Conservation (phyloP, 2,113 vertebrate species). For the Elgaria multicarinata region DNA sequence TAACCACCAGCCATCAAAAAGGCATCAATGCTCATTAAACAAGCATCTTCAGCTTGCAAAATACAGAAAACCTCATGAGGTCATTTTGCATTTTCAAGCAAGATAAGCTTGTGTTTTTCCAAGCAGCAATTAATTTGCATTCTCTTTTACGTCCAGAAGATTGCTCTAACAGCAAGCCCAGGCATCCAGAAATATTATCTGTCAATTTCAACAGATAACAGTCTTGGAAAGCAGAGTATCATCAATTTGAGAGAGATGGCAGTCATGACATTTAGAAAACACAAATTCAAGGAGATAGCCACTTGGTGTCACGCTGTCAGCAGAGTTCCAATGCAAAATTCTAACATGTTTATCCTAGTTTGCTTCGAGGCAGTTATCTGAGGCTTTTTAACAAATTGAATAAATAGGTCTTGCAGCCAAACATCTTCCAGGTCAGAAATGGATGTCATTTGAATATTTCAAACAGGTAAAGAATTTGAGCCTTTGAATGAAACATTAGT, state of each 20-base stretch:
- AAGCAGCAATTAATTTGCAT: not conserved
- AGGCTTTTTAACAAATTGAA: too few species aligned
- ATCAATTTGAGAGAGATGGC: not conserved
- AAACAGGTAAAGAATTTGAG: conserved; percentile 65
- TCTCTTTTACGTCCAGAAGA: fast-evolving
- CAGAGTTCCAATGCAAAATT: fast-evolving
- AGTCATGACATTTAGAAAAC: conserved; percentile 54
- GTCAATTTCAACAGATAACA: not conserved
- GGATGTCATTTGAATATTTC: conserved; percentile 62
- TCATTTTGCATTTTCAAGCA: not conserved
- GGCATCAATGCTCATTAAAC: not conserved
- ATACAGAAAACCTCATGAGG: not conserved
- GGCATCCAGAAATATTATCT: not conserved
- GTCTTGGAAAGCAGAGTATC: not conserved
- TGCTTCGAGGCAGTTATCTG: not conserved
- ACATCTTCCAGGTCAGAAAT: conserved; percentile 17
- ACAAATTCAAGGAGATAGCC: not conserved
- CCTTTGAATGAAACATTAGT: conserved; percentile 74
- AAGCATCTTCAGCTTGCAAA: not conserved
- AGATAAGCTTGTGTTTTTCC: not conserved
- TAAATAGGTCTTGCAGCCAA: not conserved
- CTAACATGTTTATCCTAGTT: fast-evolving
- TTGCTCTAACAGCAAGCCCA: not conserved
- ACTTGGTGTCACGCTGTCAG: not conserved
- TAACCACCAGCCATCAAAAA: not conserved